Evolutionary conservation across 23 tunicate genomes (phyloP).

Genomic region (Trididemnum miniatum): DNA sequence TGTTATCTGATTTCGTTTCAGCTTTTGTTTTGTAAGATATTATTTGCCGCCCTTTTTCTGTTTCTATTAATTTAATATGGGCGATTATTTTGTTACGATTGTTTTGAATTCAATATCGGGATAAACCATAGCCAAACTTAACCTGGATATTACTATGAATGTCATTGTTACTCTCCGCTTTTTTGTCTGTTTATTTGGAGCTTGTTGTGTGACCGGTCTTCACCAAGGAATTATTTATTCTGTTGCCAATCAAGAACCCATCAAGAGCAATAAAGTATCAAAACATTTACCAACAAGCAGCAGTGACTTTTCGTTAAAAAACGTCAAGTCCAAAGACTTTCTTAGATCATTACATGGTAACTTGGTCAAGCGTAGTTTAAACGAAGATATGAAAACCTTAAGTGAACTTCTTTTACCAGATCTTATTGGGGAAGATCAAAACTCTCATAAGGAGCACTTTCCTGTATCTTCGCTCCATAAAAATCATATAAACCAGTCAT

Average conservation of each 20-base stretch:
- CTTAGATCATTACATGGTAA: not conserved
- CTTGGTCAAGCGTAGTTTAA: not conserved
- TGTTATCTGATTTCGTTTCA: not conserved
- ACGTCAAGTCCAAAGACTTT: too few species aligned
- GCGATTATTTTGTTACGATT: not conserved
- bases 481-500: too few species aligned
- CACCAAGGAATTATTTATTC: too few species aligned
- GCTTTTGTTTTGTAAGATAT: not conserved
- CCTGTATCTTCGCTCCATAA: not conserved
- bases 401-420: not conserved
- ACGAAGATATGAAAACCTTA: not conserved
- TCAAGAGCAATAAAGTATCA: too few species aligned
- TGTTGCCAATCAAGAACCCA: too few species aligned
- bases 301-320: too few species aligned
- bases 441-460: not conserved
- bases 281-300: too few species aligned
- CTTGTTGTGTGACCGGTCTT: too few species aligned
- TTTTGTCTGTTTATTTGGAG: too few species aligned
- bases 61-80: not conserved
- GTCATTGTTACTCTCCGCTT: too few species aligned
- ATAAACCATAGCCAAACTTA: too few species aligned
- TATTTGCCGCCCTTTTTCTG: not conserved
- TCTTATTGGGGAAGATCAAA: not conserved
- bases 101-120: not conserved
- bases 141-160: too few species aligned